These are phyloP conservation scores for Leistus spinibarbis DNA, from an alignment of 2,888 invertebrate species.

Conservation along the genomic window DNA sequence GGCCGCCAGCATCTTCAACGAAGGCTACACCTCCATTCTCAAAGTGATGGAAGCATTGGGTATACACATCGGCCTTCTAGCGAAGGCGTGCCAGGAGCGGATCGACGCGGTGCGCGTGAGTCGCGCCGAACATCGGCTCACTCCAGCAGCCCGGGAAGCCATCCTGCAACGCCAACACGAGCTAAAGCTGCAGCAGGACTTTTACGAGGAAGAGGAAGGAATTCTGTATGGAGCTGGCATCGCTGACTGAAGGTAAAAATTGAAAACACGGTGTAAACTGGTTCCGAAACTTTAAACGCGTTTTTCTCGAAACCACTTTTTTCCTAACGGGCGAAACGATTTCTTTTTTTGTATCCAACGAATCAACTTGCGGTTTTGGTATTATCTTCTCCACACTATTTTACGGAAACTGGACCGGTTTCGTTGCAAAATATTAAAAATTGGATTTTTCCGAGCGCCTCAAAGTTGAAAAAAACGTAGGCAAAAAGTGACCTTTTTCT, in stretches of 20 bases:
- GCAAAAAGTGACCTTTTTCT: too few species aligned
- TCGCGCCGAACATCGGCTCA: not conserved
- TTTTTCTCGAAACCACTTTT: not conserved
- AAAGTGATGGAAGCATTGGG: not conserved
- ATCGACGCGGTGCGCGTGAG: not conserved
- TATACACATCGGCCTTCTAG: not conserved
- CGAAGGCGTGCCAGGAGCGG: not conserved
- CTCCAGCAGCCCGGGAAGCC: not conserved
- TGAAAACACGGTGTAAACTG: not conserved
- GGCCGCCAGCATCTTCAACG: not conserved
- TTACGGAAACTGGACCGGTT: too few species aligned
- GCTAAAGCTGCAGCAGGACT: not conserved
- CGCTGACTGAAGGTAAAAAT: not conserved
- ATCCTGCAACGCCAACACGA: not conserved
- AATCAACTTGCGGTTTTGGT: too few species aligned
- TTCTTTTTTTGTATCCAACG: too few species aligned
- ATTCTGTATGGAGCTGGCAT: not conserved
- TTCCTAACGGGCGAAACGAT: not conserved
- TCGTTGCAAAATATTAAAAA: too few species aligned
- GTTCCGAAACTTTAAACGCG: not conserved
- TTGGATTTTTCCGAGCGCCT: too few species aligned
- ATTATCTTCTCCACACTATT: too few species aligned
- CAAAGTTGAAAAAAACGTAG: too few species aligned
- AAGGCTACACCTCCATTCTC: not conserved
- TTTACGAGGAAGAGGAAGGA: not conserved